phyloP scores from a whole-genome alignment of 2,888 invertebrate genomes.

The Sabatieria punctata region DNA sequence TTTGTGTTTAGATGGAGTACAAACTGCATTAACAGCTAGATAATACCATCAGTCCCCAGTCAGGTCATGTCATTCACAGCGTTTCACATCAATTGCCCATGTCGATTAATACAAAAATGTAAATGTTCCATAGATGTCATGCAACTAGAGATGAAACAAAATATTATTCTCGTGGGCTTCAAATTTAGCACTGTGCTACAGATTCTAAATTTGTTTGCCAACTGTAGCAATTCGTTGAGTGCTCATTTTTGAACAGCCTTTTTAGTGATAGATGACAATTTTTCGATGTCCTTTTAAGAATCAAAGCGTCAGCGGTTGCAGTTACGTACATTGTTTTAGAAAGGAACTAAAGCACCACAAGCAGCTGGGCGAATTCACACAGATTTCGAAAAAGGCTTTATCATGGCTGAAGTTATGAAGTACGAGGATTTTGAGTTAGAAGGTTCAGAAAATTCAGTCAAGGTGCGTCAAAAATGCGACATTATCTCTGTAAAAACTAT shows the following conservation, averaged over 20 bases:
- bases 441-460: slow-evolving; percentile 75
- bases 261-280: neutral
- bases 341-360: slow-evolving; percentile 93
- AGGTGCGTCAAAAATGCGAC: too few relatives aligned
- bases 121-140: too few relatives aligned
- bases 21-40: too few relatives aligned
- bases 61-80: too few relatives aligned
- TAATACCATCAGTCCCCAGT: too few relatives aligned
- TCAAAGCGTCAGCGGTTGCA: neutral
- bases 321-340: slow-evolving; percentile 42
- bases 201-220: neutral
- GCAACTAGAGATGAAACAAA: too few relatives aligned
- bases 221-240: neutral
- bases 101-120: too few relatives aligned
- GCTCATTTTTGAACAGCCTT: neutral
- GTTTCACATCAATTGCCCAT: too few relatives aligned
- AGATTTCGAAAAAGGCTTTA: slow-evolving; percentile 99
- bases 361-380: slow-evolving; percentile 97
- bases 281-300: neutral
- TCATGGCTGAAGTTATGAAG: slow-evolving; percentile 99
- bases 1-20: neutral
- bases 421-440: slow-evolving; percentile 89
- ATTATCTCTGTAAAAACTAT: too few relatives aligned
- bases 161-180: too few relatives aligned
- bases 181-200: too few relatives aligned